These are phyloP conservation scores for Drosophila acutilabella DNA, from an alignment of 2,888 invertebrate species.

Conservation along the genomic window DNA sequence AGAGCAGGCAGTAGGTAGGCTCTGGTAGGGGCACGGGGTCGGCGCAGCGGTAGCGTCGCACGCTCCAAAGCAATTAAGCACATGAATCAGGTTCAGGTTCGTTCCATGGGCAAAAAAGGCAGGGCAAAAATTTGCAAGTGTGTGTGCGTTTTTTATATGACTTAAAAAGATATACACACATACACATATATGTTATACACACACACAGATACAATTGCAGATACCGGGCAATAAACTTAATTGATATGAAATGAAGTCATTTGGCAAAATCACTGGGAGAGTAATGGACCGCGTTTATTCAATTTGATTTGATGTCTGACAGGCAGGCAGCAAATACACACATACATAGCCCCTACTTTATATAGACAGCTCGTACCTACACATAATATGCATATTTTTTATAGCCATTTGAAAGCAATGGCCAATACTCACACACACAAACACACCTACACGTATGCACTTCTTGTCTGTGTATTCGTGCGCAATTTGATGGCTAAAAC, in stretches of 20 bases:
- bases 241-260: slow-evolving; percentile 85
- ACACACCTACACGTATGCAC: not conserved
- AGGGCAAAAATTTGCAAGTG: slow-evolving; percentile 48
- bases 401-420: slow-evolving; percentile 59
- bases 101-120: slow-evolving; percentile 64
- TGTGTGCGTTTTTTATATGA: slow-evolving; percentile 44
- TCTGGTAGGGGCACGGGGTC: slow-evolving; percentile 16
- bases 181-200: slow-evolving; percentile 12
- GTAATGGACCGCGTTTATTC: slow-evolving; percentile 76
- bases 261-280: slow-evolving; percentile 78
- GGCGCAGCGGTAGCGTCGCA: slow-evolving; percentile 55
- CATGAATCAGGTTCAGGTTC: slow-evolving; percentile 80
- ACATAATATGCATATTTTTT: slow-evolving; percentile 51
- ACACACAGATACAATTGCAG: slow-evolving; percentile 20
- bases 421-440: not conserved
- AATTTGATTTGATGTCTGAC: slow-evolving; percentile 78
- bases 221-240: slow-evolving; percentile 79
- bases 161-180: slow-evolving; percentile 42
- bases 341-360: not conserved
- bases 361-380: slow-evolving; percentile 8
- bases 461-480: slow-evolving; percentile 17
- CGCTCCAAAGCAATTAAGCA: slow-evolving; percentile 83
- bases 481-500: slow-evolving; percentile 54
- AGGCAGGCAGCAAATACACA: slow-evolving; percentile 45
- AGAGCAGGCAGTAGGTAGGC: not conserved